These are phyloP conservation scores for Drosophila imparisetae DNA, from an alignment of 2,888 invertebrate genomes.

Conservation along the genomic window DNA sequence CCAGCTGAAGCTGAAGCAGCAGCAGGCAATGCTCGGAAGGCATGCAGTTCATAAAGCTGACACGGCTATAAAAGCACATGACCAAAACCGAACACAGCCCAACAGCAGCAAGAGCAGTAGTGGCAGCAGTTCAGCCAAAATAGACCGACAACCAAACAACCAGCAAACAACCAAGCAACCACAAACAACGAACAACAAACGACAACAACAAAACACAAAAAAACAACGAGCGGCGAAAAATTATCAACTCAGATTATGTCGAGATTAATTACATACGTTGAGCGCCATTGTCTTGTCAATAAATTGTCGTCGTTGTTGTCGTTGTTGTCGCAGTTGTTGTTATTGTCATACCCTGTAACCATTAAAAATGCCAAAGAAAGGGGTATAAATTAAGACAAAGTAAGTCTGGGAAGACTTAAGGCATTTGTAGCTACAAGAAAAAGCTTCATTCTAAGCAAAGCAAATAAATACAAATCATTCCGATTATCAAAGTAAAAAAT, in stretches of 20 bases:
- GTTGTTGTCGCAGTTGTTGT: constrained; percentile 44
- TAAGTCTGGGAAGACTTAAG: neutral
- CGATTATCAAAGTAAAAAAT: neutral
- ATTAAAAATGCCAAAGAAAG: neutral
- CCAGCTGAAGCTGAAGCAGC: constrained; percentile 9
- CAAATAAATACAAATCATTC: neutral
- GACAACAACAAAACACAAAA: constrained; percentile 41
- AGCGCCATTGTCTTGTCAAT: constrained; percentile 84
- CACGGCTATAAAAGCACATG: constrained; percentile 76
- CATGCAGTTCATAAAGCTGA: constrained; percentile 76
- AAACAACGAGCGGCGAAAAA: constrained; percentile 71
- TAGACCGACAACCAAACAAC: constrained; percentile 58
- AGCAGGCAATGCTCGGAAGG: constrained; percentile 47
- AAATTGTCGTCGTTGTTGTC: constrained; percentile 70
- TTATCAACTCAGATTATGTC: constrained; percentile 84
- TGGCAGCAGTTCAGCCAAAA: constrained; percentile 49
- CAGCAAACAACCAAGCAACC: constrained; percentile 36
- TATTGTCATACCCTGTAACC: constrained; percentile 33
- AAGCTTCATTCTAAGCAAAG: neutral
- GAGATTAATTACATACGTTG: constrained; percentile 84
- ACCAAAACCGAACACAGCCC: constrained; percentile 54
- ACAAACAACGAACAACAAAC: constrained; percentile 43
- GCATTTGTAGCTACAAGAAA: neutral
- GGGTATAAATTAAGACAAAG: neutral
- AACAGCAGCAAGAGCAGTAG: constrained; percentile 26